Evolutionary conservation across 2,797 vertebrate genomes (phyloP).

Genomic region (Falco concolor): DNA sequence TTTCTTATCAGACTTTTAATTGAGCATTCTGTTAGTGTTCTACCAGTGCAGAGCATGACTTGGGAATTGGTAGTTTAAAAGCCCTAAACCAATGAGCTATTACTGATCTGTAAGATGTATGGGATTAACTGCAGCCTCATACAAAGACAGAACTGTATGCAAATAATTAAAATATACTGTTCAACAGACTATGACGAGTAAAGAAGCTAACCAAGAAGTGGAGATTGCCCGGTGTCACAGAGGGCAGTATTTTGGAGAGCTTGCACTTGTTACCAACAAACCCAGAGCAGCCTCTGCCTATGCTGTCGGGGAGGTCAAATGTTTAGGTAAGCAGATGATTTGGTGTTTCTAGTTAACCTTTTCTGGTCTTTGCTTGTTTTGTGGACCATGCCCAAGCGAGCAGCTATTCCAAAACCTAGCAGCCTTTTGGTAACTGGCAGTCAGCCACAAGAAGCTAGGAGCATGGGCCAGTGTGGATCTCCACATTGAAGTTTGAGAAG

Average conservation of each 20-base stretch:
- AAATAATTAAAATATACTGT: background rate
- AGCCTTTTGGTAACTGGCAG: background rate
- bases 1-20: background rate
- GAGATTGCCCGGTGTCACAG: slow-evolving; percentile 90
- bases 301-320: slow-evolving; percentile 89
- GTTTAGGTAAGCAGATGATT: slow-evolving; percentile 85
- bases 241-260: slow-evolving; percentile 98
- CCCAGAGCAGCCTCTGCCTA: slow-evolving; percentile 96
- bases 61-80: background rate
- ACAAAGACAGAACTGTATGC: background rate
- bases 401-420: background rate
- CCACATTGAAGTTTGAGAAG: background rate
- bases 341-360: background rate
- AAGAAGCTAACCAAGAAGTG: slow-evolving; percentile 90
- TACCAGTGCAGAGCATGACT: background rate
- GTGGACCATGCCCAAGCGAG: background rate
- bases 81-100: background rate
- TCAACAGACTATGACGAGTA: slow-evolving; percentile 86
- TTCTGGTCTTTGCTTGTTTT: background rate
- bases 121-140: background rate
- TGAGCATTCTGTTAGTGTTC: background rate
- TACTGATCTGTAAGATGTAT: background rate
- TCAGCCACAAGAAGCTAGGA: background rate
- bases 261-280: slow-evolving; percentile 98
- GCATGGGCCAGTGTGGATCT: background rate